A percentile compares a stretch with the other conserved stretches of the same genome.
Evolutionary conservation across 1,140 invertebrate species (phyloP).

Genomic region (Cydia amplana): DNA sequence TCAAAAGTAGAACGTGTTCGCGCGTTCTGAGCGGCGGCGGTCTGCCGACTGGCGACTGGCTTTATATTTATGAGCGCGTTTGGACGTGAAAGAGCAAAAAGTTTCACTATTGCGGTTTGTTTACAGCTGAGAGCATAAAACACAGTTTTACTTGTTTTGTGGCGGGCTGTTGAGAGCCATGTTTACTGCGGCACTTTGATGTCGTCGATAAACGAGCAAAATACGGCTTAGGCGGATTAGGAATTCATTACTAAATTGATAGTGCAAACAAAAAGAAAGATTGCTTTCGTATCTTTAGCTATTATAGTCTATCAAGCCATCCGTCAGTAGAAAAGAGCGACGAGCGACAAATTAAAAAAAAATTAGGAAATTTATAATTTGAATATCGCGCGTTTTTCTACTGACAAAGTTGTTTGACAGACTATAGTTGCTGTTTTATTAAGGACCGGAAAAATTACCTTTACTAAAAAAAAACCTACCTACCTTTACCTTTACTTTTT

Average conservation of each 20-base stretch:
- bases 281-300: neutral
- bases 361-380: too few species aligned
- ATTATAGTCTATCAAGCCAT: too few species aligned
- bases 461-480: too few species aligned
- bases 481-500: too few species aligned
- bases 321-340: too few species aligned
- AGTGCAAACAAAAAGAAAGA: neutral
- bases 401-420: too few species aligned
- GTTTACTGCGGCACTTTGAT: constrained; percentile 8
- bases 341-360: too few species aligned
- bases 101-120: constrained; percentile 37
- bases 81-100: constrained; percentile 29
- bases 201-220: neutral
- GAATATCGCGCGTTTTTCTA: too few species aligned
- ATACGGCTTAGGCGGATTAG: neutral
- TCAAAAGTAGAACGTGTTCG: constrained; percentile 8
- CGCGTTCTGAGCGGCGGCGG: constrained; percentile 15
- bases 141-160: constrained; percentile 20
- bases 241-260: neutral
- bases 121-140: constrained; percentile 32
- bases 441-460: neutral
- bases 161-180: neutral
- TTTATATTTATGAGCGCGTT: constrained; percentile 10
- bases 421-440: too few species aligned
- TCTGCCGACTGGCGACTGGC: constrained; percentile 31